phyloP scores from a whole-genome alignment of 2,113 vertebrate species.

The Corythornis vintsioides region DNA sequence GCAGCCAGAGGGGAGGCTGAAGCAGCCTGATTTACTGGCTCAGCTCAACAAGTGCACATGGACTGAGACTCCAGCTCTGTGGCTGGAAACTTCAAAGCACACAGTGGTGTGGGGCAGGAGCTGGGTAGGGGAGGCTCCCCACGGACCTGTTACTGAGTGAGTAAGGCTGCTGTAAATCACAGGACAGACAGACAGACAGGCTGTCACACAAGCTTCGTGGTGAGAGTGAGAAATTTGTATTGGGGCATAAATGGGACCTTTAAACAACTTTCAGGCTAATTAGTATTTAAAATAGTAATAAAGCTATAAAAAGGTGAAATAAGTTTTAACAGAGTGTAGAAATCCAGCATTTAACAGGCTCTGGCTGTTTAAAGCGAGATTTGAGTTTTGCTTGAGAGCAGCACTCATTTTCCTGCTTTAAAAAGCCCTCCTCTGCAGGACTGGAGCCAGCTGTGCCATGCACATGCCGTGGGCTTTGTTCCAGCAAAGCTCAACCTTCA shows the following conservation, averaged over 20 bases:
- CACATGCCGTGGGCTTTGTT: background rate
- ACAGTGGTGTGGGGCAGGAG: background rate
- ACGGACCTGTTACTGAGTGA: background rate
- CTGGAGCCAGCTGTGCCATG: background rate
- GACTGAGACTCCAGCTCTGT: background rate
- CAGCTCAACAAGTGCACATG: background rate
- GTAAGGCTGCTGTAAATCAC: background rate
- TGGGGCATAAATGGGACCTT: background rate
- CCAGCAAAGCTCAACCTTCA: background rate
- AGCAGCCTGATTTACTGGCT: background rate
- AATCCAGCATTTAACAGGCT: background rate
- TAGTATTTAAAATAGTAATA: background rate
- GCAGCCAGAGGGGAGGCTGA: background rate
- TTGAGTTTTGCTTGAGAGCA: background rate
- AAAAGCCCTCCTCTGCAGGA: background rate
- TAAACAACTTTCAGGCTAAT: background rate
- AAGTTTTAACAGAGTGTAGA: background rate
- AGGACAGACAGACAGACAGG: background rate
- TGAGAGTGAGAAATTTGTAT: background rate
- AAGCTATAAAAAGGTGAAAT: background rate
- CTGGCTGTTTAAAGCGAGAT: background rate
- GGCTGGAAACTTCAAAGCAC: background rate
- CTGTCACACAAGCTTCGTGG: background rate
- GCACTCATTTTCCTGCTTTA: background rate
- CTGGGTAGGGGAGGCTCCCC: background rate